phyloP scores from a whole-genome alignment of 2,113 vertebrate species.

The Capra hircus region DNA sequence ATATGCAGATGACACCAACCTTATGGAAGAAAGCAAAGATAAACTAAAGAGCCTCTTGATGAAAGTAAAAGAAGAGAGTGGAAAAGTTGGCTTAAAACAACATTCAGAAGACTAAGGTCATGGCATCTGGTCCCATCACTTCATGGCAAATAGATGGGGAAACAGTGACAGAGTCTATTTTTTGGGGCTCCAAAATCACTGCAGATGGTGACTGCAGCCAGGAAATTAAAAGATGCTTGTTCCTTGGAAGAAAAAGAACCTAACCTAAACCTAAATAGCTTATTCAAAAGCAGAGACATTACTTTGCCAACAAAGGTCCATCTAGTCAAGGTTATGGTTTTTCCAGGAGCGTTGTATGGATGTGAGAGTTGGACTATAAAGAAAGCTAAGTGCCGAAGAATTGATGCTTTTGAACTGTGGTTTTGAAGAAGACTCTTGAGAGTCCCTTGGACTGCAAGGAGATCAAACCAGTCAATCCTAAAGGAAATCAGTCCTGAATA shows the following conservation, averaged over 20 bases:
- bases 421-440: neutral
- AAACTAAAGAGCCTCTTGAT: neutral
- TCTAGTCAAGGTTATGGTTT: neutral
- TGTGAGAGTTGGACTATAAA: neutral
- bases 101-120: neutral
- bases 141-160: neutral
- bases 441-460: neutral
- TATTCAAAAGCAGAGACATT: neutral
- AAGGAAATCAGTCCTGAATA: neutral
- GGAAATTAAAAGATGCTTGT: neutral
- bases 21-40: neutral
- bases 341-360: neutral
- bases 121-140: neutral
- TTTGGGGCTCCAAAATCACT: accelerated
- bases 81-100: neutral
- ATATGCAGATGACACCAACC: neutral
- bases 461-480: neutral
- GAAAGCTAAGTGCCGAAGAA: neutral
- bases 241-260: neutral
- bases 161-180: neutral
- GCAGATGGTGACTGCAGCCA: neutral
- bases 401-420: neutral
- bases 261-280: neutral
- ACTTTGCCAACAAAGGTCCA: neutral
- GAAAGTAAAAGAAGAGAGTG: neutral